Evolutionary conservation across 2,888 invertebrate genomes (phyloP).

Genomic region (Lasioglossum malachurum): DNA sequence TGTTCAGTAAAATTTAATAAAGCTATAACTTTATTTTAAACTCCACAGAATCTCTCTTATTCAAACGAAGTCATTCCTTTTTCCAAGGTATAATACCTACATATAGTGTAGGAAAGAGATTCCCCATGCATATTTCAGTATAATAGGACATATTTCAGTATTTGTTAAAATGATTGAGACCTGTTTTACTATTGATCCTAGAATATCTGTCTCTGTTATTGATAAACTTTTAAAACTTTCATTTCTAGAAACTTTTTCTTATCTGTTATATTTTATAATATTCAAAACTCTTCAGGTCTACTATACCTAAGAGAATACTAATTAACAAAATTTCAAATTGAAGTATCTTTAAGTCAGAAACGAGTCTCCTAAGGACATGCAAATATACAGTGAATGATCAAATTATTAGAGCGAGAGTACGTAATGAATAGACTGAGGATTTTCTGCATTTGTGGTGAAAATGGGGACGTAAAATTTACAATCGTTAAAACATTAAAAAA

Average conservation of each 20-base stretch:
- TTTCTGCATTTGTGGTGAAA: neutral
- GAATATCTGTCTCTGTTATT: too few relatives aligned
- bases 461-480: neutral
- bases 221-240: too few relatives aligned
- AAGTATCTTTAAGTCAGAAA: neutral
- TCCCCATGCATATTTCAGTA: neutral
- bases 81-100: neutral
- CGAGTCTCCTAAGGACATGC: neutral
- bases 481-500: neutral
- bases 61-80: neutral
- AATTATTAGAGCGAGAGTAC: neutral
- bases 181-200: too few relatives aligned
- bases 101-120: neutral
- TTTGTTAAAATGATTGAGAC: too few relatives aligned
- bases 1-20: constrained; percentile 2
- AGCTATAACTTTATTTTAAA: neutral
- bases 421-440: neutral
- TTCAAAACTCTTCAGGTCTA: neutral
- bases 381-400: neutral
- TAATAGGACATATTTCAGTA: too few relatives aligned
- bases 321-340: neutral
- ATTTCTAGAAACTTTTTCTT: too few relatives aligned
- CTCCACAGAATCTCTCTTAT: neutral
- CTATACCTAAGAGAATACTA: neutral
- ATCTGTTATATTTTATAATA: too few relatives aligned